Evolutionary conservation across 2,797 vertebrate genomes (phyloP), one percentile per base, ranked within the genome.

Genomic region (Cryptoprocta ferox): DNA sequence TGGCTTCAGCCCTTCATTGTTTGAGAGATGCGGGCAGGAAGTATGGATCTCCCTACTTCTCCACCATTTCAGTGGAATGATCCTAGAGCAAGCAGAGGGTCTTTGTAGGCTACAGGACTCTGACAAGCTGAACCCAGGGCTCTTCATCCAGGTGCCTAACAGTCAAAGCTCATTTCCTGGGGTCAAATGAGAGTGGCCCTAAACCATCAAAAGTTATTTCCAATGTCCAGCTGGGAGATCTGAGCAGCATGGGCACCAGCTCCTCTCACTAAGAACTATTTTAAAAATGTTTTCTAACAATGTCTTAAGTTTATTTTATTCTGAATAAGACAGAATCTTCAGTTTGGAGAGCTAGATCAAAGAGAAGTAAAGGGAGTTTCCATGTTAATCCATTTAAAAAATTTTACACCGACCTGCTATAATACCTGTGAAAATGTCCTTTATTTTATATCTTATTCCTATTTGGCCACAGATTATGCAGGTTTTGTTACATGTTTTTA

Each of bases 181-280:
- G 98, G 98, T 99, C 98, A 99, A 98, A 98, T 96, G 97, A 97
- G 98, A 97, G 98, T 98, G 98, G 98, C 98, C 97, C 98, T 98
- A 98, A 98, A 98, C 98, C 99, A 99, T 99, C 99, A 99, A 98
- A 99, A 99, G 98, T 98, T 99, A 99, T 99, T 99, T 99, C 98
- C 98, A 97, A 97, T 96, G 98, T 99, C 99, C 99, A 98, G 97
- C 97, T 98, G 98, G 98, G 93, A 98, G 98, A 99, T 98, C 99
- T 99, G 53, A 56, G 53, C 7, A 19, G 53, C 53, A 18, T 19
- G 53, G 53, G 53, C 19, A 7, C 19, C 14, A 15, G 15, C 50
- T 50, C 11, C 3, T 56, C 14, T 4, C 48, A 48, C 59, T 48
- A 48, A 11, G 45, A n/a, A 37, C 18, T 18, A 68, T 61, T 79